Percentiles rank a stretch among this genome's conserved stretches.
These are phyloP conservation scores for Encarsia formosa DNA, from an alignment of 2,888 invertebrate species.

Conservation along the genomic window DNA sequence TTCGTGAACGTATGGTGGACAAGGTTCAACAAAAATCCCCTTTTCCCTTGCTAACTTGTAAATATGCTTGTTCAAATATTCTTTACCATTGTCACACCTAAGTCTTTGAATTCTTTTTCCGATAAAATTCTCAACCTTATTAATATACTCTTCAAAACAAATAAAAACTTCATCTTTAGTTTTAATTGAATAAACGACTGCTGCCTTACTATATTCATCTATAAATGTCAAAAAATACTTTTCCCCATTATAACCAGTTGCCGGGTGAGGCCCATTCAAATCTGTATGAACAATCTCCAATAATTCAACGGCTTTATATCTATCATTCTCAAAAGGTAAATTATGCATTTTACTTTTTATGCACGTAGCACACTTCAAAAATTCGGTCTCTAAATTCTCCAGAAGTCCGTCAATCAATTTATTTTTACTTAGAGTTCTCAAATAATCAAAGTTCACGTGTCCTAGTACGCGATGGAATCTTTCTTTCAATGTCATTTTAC, in stretches of 20 bases:
- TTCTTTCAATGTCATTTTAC: constrained; percentile 7
- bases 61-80: constrained; percentile 24
- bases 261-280: no score
- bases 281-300: constrained; percentile 8
- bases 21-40: constrained; percentile 15
- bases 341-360: constrained; percentile 14
- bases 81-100: constrained; percentile 30
- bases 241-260: no score
- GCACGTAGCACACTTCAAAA: constrained; percentile 10
- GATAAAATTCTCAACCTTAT: constrained; percentile 15
- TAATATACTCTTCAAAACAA: constrained; percentile 8
- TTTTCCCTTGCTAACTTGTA: constrained; percentile 20
- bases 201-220: neutral
- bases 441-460: constrained; percentile 8
- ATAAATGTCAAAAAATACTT: no score
- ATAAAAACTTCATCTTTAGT: neutral
- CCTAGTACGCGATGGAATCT: constrained; percentile 8
- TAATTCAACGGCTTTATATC: neutral
- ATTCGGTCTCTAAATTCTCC: neutral
- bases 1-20: neutral
- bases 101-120: constrained; percentile 27
- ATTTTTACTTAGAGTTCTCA: constrained; percentile 4
- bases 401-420: constrained; percentile 5
- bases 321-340: constrained; percentile 6
- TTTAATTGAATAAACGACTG: neutral